Base-by-base conservation (phyloP, 35 echinoderm and acorn worm species). In the Nesometra sesokonis region DNA sequence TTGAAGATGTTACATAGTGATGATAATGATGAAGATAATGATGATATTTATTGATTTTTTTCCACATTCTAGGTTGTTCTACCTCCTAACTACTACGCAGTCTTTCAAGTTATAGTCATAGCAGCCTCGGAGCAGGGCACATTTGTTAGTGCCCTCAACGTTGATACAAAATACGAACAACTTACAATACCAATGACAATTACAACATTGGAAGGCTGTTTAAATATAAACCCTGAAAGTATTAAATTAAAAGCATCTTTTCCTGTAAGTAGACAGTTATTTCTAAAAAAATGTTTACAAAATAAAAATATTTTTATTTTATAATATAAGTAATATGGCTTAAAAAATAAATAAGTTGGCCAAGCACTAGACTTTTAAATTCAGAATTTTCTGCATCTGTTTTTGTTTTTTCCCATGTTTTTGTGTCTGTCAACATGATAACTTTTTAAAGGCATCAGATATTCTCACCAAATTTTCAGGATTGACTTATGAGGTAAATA, bases 171-270 rank as follows among this genome's bases (percentile, higher is more conserved):
- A 11, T 93, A 92, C 46, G 84, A 98, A 32, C 35, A 78, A 36
- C 35, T 83, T 30, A 38, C 67, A 32, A 90, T 94, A 8, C 47
- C 87, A 80, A 86, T 90, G 5, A 85, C 46, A 30, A 80, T 98
- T 38, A 93, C 86, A 77, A 93, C 95, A 77, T 87, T 93, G 47
- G 92, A 98, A 36, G 95, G 95, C 2, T 94, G 85, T 81, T 86
- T 98, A 21, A 34, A 35, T 7, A 84, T 93, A 29, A 91, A 91
- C 35, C 95, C 95, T 17, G 95, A 98, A 34, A 77, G 84, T 52
- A 87, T 98, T 30, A 77, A 78, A 34, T 89, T 98, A 67, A 87
- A 85, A 77, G 77, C 95, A 82, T 76, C 92, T 17, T 98, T 94
- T 87, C 95, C 95, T 29, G 95, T 98, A 82, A 88, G 92, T 93